Evolutionary conservation across 23 tunicate genomes (phyloP).

Genomic region (Styela clava): DNA sequence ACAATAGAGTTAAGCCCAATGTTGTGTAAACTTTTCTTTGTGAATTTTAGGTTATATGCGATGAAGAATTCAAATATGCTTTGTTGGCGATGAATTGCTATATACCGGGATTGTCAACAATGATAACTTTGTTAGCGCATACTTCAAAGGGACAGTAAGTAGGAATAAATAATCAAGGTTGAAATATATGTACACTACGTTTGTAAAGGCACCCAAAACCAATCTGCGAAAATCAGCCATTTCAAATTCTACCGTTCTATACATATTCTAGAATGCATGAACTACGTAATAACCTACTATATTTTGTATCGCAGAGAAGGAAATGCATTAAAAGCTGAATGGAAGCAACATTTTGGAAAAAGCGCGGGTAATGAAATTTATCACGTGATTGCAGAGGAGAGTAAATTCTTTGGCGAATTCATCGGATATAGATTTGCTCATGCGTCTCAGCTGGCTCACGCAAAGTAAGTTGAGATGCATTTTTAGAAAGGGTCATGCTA

Average conservation of each 20-base stretch:
- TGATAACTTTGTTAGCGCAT: conserved; percentile 93
- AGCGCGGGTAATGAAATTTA: conserved; percentile 99
- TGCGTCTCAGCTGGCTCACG: conserved; percentile 68
- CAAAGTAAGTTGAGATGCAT: conserved; percentile 48
- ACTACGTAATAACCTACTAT: background rate
- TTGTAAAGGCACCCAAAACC: too few species aligned
- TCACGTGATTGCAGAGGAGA: conserved; percentile 80
- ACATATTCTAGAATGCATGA: background rate
- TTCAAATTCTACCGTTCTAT: too few species aligned
- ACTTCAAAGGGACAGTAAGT: conserved; percentile 97
- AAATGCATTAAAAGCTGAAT: conserved; percentile 34
- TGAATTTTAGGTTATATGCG: conserved; percentile 82
- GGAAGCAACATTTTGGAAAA: conserved; percentile 82
- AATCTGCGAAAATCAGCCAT: too few species aligned
- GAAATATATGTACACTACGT: too few species aligned
- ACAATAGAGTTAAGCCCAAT: too few species aligned
- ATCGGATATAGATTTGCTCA: conserved; percentile 59
- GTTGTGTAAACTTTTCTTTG: too few species aligned
- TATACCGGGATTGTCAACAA: conserved; percentile 93
- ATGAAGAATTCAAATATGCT: conserved; percentile 94
- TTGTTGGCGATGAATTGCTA: conserved; percentile 96
- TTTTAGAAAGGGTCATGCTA: too few species aligned
- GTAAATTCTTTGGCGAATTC: conserved; percentile 85
- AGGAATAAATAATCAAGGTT: too few species aligned
- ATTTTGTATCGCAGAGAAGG: conserved; percentile 56